Conservation (phyloP, 2,113 vertebrate species). For the Microcebus jonahi region DNA sequence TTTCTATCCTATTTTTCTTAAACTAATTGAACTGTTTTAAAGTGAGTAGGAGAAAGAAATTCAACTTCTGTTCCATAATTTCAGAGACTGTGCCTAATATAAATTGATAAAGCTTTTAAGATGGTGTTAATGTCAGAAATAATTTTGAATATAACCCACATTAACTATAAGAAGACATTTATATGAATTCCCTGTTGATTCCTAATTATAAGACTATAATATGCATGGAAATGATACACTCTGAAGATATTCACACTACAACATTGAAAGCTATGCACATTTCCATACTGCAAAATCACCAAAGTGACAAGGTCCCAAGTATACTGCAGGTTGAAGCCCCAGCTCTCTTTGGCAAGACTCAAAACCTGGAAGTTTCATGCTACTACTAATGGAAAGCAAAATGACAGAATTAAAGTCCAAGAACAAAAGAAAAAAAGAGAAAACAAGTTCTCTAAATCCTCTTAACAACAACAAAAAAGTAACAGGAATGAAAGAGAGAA, state of each 20-base stretch:
- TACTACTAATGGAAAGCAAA: neutral
- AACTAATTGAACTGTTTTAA: constrained; percentile 15
- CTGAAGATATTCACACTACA: neutral
- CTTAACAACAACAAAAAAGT: neutral
- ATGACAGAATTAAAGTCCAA: neutral
- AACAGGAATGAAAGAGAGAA: neutral
- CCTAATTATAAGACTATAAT: neutral
- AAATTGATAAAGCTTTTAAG: neutral
- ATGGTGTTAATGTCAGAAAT: neutral
- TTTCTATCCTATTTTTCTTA: neutral
- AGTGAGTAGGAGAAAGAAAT: neutral
- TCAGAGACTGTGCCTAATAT: neutral
- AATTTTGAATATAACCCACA: neutral
- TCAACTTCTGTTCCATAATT: neutral
- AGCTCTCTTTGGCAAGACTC: neutral
- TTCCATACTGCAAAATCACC: neutral
- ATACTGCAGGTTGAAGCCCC: neutral
- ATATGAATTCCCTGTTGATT: neutral
- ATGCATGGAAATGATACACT: neutral
- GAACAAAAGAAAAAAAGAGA: neutral
- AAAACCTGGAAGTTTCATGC: neutral
- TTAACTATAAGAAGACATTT: neutral
- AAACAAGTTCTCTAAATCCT: neutral
- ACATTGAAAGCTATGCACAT: neutral
- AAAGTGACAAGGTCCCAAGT: neutral